A percentile compares a stretch with the other conserved stretches of the same genome.
Evolutionary conservation across 1,140 invertebrate genomes (phyloP).

Genomic region (Proales similis): DNA sequence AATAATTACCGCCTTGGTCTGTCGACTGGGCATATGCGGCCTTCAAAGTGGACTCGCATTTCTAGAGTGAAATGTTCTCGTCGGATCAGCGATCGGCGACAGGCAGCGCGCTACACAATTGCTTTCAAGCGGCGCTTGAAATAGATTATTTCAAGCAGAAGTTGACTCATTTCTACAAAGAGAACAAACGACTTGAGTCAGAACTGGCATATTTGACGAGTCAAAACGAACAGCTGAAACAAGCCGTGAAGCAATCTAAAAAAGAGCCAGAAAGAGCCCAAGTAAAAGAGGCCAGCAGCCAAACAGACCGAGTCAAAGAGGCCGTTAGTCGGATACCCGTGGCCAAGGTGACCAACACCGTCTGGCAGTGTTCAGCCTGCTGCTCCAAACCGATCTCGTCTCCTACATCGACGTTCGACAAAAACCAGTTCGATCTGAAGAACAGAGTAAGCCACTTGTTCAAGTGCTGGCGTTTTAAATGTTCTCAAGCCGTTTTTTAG

Average conservation of each 20-base stretch:
- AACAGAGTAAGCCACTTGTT: conserved; percentile 12
- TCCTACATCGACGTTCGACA: no score
- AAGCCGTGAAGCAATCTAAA: background rate
- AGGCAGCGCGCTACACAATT: no score
- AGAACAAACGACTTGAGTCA: conserved; percentile 26
- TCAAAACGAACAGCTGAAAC: background rate
- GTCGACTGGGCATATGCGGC: no score
- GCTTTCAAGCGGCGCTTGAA: conserved; percentile 13
- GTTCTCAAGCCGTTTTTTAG: background rate
- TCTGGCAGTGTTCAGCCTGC: background rate
- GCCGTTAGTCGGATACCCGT: background rate
- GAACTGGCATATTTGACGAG: background rate
- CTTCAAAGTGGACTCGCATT: no score
- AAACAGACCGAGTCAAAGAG: background rate
- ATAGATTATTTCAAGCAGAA: conserved; percentile 35
- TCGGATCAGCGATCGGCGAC: no score
- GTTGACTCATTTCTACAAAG: conserved; percentile 13
- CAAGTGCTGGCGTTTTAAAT: background rate
- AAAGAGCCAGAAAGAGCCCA: background rate
- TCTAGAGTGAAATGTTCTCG: no score
- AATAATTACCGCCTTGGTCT: no score
- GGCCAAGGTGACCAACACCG: background rate
- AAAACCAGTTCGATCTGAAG: no score
- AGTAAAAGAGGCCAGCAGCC: background rate
- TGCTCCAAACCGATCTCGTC: background rate